phyloP scores from a whole-genome alignment of 2,888 invertebrate species.

The Platynereis dumerilii region DNA sequence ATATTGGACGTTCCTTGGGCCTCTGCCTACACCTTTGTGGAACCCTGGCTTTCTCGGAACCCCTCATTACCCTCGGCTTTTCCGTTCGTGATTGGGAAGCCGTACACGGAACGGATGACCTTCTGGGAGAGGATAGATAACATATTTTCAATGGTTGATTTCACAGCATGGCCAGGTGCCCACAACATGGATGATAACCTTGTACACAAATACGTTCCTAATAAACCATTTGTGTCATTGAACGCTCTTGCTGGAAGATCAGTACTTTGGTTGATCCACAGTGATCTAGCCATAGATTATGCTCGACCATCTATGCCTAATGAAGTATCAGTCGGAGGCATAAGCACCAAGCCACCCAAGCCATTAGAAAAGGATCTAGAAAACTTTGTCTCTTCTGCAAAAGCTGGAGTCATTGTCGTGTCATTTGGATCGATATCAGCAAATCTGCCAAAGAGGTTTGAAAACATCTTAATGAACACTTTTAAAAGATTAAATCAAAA shows the following conservation, averaged over 20 bases:
- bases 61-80: not conserved
- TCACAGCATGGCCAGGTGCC: not conserved
- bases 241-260: not conserved
- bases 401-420: slow-evolving; percentile 6
- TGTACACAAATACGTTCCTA: not conserved
- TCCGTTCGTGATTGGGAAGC: not conserved
- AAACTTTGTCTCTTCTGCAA: not conserved
- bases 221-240: not conserved
- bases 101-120: not conserved
- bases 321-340: not conserved
- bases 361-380: not conserved
- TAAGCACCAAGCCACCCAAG: not conserved
- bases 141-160: not conserved
- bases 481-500: not conserved
- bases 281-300: not conserved
- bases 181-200: not conserved
- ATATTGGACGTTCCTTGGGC: not conserved
- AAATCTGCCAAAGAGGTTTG: not conserved
- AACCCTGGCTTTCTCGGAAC: slow-evolving; percentile 5
- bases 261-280: not conserved
- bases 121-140: not conserved
- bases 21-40: not conserved
- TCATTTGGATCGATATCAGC: not conserved
- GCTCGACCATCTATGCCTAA: slow-evolving; percentile 1
- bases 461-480: not conserved